A percentile compares a stretch with the other conserved stretches of the same genome.
Evolutionary conservation across 2,797 vertebrate species (phyloP).

Genomic region (Gobio occitaniae): DNA sequence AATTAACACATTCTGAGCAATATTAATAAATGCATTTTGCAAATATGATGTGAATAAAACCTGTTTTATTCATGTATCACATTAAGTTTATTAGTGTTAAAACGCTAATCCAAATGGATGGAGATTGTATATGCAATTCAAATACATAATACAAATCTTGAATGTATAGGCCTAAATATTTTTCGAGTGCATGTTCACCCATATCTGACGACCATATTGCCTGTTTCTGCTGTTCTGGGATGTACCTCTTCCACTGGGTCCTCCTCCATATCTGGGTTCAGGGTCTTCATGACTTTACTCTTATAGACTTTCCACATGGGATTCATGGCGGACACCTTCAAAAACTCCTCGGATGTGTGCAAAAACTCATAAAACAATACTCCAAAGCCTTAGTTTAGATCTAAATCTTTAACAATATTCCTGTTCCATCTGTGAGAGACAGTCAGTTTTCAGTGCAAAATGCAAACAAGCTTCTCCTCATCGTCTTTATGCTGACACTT

Average conservation of each 20-base stretch:
- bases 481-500: constrained; percentile 52
- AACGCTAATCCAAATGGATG: neutral
- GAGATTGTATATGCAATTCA: neutral
- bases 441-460: neutral
- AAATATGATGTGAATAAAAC: neutral
- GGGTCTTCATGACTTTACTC: constrained; percentile 92
- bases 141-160: neutral
- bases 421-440: constrained; percentile 63
- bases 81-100: neutral
- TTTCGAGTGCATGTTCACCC: neutral
- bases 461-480: constrained; percentile 60
- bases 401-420: constrained; percentile 51
- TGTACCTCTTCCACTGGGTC: constrained; percentile 87
- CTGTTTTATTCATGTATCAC: neutral
- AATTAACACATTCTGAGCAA: neutral
- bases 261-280: constrained; percentile 85
- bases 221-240: no score
- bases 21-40: neutral
- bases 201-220: neutral
- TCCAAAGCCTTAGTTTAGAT: constrained; percentile 45
- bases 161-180: neutral
- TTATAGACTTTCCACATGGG: constrained; percentile 93
- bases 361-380: constrained; percentile 58
- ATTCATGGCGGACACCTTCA: constrained; percentile 79
- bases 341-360: constrained; percentile 28